Conservation (phyloP, 2,797 vertebrate species). For the Poecile montanus region DNA sequence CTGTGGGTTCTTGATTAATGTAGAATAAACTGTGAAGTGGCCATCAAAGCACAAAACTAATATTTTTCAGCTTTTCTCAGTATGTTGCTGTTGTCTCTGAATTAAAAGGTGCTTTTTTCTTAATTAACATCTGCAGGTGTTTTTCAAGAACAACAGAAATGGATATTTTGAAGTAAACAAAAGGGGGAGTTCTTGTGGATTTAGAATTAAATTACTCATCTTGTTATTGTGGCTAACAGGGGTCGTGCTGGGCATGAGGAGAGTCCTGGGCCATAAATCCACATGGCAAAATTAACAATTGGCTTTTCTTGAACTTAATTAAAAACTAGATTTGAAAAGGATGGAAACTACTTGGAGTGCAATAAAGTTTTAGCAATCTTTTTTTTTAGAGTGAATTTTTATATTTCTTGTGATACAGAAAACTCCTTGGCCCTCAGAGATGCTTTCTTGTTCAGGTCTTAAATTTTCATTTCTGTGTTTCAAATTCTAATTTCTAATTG, state of each 20-base stretch:
- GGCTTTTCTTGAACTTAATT: slow-evolving; percentile 15
- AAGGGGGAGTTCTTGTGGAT: slow-evolving; percentile 47
- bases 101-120: slow-evolving; percentile 22
- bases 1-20: background rate
- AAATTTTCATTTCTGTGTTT: background rate
- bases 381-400: background rate
- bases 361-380: background rate
- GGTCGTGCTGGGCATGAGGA: slow-evolving; percentile 47
- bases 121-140: slow-evolving; percentile 35
- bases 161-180: slow-evolving; percentile 62
- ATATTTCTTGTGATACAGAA: background rate
- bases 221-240: slow-evolving; percentile 59
- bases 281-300: slow-evolving; percentile 52
- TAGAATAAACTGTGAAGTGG: background rate
- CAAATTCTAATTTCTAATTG: background rate
- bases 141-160: slow-evolving; percentile 45
- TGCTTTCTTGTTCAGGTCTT: background rate
- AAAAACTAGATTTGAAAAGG: slow-evolving; percentile 10
- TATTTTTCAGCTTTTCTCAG: background rate
- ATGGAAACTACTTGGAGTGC: background rate
- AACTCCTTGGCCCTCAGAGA: background rate
- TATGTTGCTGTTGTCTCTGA: background rate
- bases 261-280: slow-evolving; percentile 26
- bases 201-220: slow-evolving; percentile 72
- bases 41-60: background rate